phyloP scores from a whole-genome alignment of 1,140 invertebrate species.

The Tetragonula clypearis region DNA sequence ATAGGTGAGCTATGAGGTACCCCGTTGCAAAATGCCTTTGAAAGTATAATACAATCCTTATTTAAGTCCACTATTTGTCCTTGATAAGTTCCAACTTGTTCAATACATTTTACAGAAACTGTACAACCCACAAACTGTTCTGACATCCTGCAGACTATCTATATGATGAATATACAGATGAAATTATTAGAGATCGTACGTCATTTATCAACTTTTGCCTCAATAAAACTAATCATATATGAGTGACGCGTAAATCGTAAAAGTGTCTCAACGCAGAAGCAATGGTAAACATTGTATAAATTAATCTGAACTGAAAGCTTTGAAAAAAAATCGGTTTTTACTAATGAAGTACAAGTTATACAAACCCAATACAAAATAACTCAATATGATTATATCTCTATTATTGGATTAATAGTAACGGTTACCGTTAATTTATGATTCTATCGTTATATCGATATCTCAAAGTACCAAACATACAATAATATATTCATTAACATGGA shows the following conservation, averaged over 20 bases:
- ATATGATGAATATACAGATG: background rate
- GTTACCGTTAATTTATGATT: background rate
- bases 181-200: constrained; percentile 1
- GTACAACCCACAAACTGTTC: constrained; percentile 88
- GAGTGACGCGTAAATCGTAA: background rate
- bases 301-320: background rate
- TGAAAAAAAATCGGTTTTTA: background rate
- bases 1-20: constrained; percentile 85
- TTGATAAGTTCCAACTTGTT: constrained; percentile 87
- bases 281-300: background rate
- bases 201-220: background rate
- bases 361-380: constrained; percentile 14
- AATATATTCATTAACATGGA: constrained; percentile 6
- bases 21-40: constrained; percentile 91
- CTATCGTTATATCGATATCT: background rate
- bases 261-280: background rate
- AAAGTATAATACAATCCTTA: constrained; percentile 87
- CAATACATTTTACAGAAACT: constrained; percentile 89
- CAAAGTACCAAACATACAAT: background rate
- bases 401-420: background rate
- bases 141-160: constrained; percentile 78
- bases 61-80: constrained; percentile 90
- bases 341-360: background rate
- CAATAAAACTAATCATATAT: background rate
- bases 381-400: constrained; percentile 2